Conservation (phyloP, 2,113 vertebrate genomes). For the Henicopernis longicauda region DNA sequence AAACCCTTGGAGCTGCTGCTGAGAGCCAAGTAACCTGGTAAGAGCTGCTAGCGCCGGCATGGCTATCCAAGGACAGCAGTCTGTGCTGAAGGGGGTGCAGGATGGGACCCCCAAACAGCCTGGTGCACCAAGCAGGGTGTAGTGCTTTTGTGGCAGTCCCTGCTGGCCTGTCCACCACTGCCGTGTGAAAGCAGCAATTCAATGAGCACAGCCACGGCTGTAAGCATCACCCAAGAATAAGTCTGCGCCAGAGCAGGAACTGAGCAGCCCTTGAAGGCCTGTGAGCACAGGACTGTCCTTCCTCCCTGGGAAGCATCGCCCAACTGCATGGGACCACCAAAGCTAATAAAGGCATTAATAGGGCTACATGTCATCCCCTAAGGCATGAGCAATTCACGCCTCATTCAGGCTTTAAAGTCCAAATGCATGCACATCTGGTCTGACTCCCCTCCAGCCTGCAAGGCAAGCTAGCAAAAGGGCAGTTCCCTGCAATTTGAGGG, state of each 20-base stretch:
- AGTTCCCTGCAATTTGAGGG: accelerated
- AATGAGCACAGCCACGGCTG: not conserved
- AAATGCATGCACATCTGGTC: not conserved
- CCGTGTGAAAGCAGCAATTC: not conserved
- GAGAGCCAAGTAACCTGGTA: accelerated
- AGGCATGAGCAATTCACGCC: not conserved
- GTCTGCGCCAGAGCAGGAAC: not conserved
- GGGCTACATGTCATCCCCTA: not conserved
- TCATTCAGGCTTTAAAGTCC: not conserved
- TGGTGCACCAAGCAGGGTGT: not conserved
- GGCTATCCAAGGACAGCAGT: not conserved
- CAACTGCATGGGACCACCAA: not conserved
- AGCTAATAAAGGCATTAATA: not conserved
- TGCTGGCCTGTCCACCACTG: not conserved
- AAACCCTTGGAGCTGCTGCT: not conserved
- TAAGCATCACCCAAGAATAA: not conserved
- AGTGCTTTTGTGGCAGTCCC: not conserved
- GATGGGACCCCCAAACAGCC: not conserved
- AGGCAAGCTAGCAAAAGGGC: not conserved
- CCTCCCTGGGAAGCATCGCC: accelerated
- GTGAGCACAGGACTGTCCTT: not conserved
- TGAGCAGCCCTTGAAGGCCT: not conserved
- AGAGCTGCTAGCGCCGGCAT: not conserved
- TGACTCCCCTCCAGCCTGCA: not conserved
- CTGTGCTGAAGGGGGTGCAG: not conserved